Conservation (phyloP, 1,140 invertebrate genomes). For the Eumeta japonica region DNA sequence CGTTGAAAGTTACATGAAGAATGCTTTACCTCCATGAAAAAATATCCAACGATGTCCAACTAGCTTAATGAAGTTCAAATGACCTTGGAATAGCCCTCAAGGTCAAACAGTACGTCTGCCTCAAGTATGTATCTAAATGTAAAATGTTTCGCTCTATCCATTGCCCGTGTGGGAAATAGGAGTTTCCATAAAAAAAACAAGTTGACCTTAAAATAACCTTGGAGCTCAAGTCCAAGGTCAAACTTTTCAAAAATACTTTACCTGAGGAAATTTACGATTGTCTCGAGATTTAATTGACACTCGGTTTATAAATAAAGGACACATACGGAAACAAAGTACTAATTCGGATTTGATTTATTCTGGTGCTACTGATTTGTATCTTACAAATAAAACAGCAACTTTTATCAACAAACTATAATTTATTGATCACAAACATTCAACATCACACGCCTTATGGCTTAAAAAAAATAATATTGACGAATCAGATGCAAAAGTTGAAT, state of each 20-base stretch:
- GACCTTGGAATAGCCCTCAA: too few relatives aligned
- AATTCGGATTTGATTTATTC: not conserved
- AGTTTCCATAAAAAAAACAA: too few relatives aligned
- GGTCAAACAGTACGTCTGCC: too few relatives aligned
- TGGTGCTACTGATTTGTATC: not conserved
- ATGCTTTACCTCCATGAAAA: too few relatives aligned
- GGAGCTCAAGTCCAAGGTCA: not conserved
- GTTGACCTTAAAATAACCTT: too few relatives aligned
- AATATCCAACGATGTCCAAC: too few relatives aligned
- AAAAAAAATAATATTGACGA: not conserved
- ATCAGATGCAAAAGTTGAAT: not conserved
- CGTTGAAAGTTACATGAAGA: too few relatives aligned
- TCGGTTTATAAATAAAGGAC: too few relatives aligned
- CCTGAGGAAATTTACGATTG: not conserved
- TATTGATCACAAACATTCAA: conserved; percentile 38
- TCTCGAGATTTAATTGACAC: conserved; percentile 1
- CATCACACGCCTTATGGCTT: conserved; percentile 40
- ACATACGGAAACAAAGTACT: not conserved
- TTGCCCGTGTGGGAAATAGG: too few relatives aligned
- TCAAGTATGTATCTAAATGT: too few relatives aligned
- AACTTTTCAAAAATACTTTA: not conserved
- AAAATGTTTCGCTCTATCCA: too few relatives aligned
- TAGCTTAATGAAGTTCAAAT: too few relatives aligned
- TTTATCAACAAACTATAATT: conserved; percentile 26
- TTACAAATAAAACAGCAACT: not conserved